Percentiles rank a stretch among this genome's conserved stretches.
phyloP scores from a whole-genome alignment of 2,113 vertebrate genomes.

The Beaufortia kweichowensis region DNA sequence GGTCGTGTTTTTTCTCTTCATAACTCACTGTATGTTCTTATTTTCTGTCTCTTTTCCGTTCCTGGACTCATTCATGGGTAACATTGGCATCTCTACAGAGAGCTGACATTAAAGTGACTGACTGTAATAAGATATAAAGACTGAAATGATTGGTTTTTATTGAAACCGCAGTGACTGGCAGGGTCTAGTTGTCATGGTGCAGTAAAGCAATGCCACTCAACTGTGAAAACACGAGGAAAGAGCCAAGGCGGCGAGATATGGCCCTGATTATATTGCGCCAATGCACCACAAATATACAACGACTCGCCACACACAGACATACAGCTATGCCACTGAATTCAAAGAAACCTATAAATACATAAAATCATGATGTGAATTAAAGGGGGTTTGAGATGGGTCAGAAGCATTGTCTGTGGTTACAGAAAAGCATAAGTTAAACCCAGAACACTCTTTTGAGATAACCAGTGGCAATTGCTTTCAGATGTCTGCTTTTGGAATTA shows the following conservation, averaged over 20 bases:
- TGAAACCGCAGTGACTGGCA: constrained; percentile 67
- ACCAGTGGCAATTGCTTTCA: too few species aligned
- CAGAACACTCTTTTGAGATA: too few species aligned
- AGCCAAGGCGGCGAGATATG: constrained; percentile 58
- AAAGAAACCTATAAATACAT: constrained; percentile 7
- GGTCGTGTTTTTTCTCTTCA: not conserved
- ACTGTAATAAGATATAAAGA: constrained; percentile 76
- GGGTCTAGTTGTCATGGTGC: constrained; percentile 48
- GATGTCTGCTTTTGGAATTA: too few species aligned
- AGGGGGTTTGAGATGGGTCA: too few species aligned
- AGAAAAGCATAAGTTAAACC: too few species aligned
- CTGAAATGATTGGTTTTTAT: constrained; percentile 74
- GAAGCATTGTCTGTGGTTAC: too few species aligned
- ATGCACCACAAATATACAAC: constrained; percentile 26
- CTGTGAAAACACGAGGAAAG: constrained; percentile 59
- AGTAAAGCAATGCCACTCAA: constrained; percentile 61
- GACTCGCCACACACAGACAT: constrained; percentile 21
- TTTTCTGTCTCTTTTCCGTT: constrained; percentile 36
- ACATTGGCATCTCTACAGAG: constrained; percentile 66
- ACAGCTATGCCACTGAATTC: constrained; percentile 5
- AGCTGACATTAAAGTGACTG: constrained; percentile 73
- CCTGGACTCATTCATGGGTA: constrained; percentile 48
- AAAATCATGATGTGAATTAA: not conserved
- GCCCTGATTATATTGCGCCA: constrained; percentile 62
- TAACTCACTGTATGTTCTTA: not conserved